phyloP scores from a whole-genome alignment of 2,113 vertebrate genomes.

The Poeciliopsis turrubarensis region DNA sequence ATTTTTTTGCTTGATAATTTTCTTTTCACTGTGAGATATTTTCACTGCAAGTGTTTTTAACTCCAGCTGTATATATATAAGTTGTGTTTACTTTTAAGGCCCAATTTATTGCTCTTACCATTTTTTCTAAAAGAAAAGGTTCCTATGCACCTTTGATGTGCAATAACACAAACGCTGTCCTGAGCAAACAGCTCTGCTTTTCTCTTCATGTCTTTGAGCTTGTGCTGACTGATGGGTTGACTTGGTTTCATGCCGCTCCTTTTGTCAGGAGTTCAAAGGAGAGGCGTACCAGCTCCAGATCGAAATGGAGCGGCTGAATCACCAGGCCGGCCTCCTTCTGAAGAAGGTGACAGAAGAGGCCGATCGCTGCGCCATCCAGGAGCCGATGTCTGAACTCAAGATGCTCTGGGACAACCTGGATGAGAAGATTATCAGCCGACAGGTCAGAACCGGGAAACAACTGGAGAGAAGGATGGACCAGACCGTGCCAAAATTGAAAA shows the following conservation, averaged over 20 bases:
- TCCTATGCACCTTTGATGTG: constrained; percentile 30
- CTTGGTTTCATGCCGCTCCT: constrained; percentile 1
- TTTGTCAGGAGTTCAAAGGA: constrained; percentile 91
- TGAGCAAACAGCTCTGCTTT: constrained; percentile 19
- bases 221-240: constrained; percentile 46
- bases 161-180: constrained; percentile 10
- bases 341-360: constrained; percentile 90
- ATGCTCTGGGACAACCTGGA: constrained; percentile 92
- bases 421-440: constrained; percentile 91
- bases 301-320: constrained; percentile 95
- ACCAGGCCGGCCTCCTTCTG: constrained; percentile 91
- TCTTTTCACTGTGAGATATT: constrained; percentile 9
- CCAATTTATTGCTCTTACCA: constrained; percentile 1
- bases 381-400: constrained; percentile 91
- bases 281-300: constrained; percentile 97
- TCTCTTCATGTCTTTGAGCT: constrained; percentile 25
- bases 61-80: constrained; percentile 31
- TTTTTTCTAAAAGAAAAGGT: constrained; percentile 5
- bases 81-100: constrained; percentile 54
- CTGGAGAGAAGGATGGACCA: background rate
- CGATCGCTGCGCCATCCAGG: constrained; percentile 89
- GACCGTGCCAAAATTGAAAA: background rate
- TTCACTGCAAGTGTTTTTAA: constrained; percentile 24
- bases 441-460: constrained; percentile 82
- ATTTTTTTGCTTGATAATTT: background rate